Percentiles rank a stretch among this genome's conserved stretches.
These are phyloP conservation scores for Leucoma salicis DNA, from an alignment of 2,888 invertebrate species.

Conservation along the genomic window DNA sequence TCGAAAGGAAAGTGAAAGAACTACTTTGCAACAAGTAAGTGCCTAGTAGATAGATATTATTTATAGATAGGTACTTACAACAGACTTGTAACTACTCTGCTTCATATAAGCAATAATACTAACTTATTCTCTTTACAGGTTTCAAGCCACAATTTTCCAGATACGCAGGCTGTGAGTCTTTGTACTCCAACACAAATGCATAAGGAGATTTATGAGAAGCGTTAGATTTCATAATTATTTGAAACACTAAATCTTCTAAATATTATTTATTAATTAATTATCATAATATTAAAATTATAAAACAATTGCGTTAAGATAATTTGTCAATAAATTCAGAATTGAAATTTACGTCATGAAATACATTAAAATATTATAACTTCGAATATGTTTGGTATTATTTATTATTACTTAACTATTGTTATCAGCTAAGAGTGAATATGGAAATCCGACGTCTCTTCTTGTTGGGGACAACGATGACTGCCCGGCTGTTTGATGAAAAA, in stretches of 20 bases:
- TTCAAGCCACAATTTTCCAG: slow-evolving; percentile 30
- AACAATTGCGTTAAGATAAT: too few relatives aligned
- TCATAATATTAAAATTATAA: too few relatives aligned
- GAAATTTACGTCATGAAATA: too few relatives aligned
- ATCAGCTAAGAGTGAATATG: slow-evolving; percentile 36
- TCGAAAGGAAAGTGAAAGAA: slow-evolving; percentile 27
- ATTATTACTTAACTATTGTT: slow-evolving; percentile 15
- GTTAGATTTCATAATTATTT: background rate
- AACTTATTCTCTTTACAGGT: slow-evolving; percentile 36
- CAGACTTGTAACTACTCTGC: background rate
- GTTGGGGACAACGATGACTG: slow-evolving; percentile 60
- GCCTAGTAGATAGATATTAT: too few relatives aligned
- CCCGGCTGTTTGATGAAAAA: slow-evolving; percentile 64
- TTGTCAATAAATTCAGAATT: too few relatives aligned
- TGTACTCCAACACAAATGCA: slow-evolving; percentile 66
- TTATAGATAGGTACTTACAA: background rate
- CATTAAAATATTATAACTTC: background rate
- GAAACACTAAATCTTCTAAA: background rate
- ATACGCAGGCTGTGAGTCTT: slow-evolving; percentile 64
- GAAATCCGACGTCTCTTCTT: slow-evolving; percentile 28
- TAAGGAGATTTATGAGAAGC: background rate
- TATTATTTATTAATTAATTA: background rate
- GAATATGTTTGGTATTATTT: background rate
- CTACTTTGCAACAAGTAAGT: too few relatives aligned
- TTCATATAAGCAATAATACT: background rate